phyloP scores from a whole-genome alignment of 2,797 vertebrate genomes.

The Ibycter americanus region DNA sequence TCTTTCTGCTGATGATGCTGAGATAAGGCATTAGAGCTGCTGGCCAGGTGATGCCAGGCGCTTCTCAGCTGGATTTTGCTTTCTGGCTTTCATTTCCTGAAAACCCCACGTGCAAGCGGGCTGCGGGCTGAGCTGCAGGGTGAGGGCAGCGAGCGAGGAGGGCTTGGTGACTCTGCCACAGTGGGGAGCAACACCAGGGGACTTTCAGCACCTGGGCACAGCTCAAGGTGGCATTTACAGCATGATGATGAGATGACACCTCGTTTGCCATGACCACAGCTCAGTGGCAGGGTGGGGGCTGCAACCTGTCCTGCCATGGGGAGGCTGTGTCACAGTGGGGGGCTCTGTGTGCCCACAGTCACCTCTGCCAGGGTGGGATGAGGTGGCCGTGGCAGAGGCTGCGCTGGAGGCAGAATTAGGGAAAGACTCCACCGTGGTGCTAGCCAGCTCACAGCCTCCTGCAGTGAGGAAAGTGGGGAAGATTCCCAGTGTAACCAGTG shows the following conservation, averaged over 20 bases:
- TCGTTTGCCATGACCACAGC: background rate
- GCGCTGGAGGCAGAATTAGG: background rate
- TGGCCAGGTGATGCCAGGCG: rapidly evolving
- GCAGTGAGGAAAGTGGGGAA: rapidly evolving
- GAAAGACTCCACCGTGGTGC: rapidly evolving
- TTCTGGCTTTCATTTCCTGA: background rate
- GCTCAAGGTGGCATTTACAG: background rate
- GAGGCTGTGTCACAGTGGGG: background rate
- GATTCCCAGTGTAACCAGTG: background rate
- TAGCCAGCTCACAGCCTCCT: background rate
- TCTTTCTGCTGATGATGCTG: background rate
- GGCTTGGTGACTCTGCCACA: background rate
- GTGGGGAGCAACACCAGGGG: rapidly evolving
- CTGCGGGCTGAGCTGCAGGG: background rate
- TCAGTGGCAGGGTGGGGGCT: rapidly evolving
- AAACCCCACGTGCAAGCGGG: background rate
- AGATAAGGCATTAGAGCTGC: background rate
- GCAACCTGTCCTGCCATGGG: background rate
- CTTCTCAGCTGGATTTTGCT: rapidly evolving
- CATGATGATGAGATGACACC: rapidly evolving
- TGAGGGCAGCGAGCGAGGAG: background rate
- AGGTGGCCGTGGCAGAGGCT: background rate
- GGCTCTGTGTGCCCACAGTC: background rate
- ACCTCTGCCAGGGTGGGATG: background rate
- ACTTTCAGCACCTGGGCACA: background rate